A percentile compares a stretch with the other conserved stretches of the same genome.
Evolutionary conservation across 1,140 invertebrate species (phyloP).

Genomic region (Acromyrmex echinatior): DNA sequence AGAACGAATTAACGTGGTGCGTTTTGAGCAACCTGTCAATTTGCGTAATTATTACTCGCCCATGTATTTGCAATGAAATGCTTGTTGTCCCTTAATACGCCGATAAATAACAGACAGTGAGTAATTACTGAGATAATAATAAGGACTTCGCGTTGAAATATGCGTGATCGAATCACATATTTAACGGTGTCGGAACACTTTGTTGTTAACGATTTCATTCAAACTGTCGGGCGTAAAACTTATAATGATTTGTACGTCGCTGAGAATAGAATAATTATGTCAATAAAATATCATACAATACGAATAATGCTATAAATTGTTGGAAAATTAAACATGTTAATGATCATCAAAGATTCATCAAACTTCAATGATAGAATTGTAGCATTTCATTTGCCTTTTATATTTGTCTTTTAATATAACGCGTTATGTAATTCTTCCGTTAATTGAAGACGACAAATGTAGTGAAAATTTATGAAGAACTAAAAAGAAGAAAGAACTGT

Average conservation of each 20-base stretch:
- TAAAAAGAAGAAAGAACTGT: not conserved
- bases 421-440: conserved; percentile 13
- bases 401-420: not conserved
- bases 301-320: not conserved
- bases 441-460: not conserved
- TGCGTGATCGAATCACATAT: conserved; percentile 51
- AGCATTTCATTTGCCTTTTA: not conserved
- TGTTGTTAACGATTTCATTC: conserved; percentile 45
- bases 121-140: conserved; percentile 58
- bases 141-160: conserved; percentile 52
- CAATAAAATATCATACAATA: not conserved
- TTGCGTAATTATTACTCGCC: conserved; percentile 67
- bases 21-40: conserved; percentile 67
- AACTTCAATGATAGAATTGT: not conserved
- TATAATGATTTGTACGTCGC: not conserved
- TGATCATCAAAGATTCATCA: not conserved
- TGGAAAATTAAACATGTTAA: conserved; percentile 17
- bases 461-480: not conserved
- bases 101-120: conserved; percentile 62
- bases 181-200: conserved; percentile 2
- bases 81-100: conserved; percentile 54
- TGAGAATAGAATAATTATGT: not conserved
- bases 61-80: conserved; percentile 48
- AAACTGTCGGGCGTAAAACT: not conserved
- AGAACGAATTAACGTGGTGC: conserved; percentile 59